phyloP scores from a whole-genome alignment of 2,888 invertebrate species.

The Anarsia innoxiella region DNA sequence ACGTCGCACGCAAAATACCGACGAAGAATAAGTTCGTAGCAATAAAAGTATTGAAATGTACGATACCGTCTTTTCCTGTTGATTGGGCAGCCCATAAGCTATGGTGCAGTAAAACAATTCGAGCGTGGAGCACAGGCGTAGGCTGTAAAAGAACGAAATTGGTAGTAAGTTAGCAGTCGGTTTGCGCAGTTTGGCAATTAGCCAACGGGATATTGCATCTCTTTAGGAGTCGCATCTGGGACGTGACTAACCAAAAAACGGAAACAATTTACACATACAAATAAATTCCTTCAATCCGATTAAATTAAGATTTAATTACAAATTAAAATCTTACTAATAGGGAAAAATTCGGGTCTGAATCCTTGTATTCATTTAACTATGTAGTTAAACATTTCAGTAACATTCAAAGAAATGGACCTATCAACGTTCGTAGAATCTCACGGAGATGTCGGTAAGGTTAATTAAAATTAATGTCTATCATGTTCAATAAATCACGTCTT shows the following conservation, averaged over 20 bases:
- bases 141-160: slow-evolving; percentile 16
- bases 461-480: too few species aligned
- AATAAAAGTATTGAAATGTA: too few species aligned
- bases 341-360: too few species aligned
- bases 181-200: slow-evolving; percentile 30
- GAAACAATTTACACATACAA: too few species aligned
- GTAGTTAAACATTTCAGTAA: background rate
- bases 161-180: slow-evolving; percentile 13
- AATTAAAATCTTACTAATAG: background rate
- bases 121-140: slow-evolving; percentile 8
- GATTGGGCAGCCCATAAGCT: background rate
- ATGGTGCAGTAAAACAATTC: slow-evolving; percentile 9
- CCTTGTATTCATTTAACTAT: background rate
- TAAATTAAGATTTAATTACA: background rate
- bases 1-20: too few species aligned
- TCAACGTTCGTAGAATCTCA: too few species aligned
- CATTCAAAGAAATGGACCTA: too few species aligned
- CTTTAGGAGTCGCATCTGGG: slow-evolving; percentile 28
- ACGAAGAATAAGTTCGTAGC: too few species aligned
- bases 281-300: background rate
- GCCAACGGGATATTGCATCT: slow-evolving; percentile 34
- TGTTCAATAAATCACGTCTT: too few species aligned
- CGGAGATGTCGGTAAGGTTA: too few species aligned
- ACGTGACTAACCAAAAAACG: too few species aligned
- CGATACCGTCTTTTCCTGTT: too few species aligned